These are phyloP conservation scores for Poecilia picta DNA, from an alignment of 2,797 vertebrate genomes.

Conservation along the genomic window DNA sequence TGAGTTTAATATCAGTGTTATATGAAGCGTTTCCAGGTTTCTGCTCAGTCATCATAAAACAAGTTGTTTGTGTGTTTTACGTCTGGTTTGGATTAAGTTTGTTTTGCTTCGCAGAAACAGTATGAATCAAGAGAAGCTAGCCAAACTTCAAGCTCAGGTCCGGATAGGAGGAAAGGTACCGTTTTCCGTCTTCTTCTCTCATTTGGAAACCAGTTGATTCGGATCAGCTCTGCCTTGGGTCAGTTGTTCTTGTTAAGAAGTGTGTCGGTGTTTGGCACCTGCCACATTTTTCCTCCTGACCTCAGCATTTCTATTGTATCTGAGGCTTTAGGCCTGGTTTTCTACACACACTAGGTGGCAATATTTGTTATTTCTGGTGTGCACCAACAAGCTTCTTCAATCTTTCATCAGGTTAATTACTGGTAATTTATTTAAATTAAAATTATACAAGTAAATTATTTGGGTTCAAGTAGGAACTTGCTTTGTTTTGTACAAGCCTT, in stretches of 20 bases:
- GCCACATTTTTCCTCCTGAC: conserved; percentile 62
- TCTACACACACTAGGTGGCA: conserved; percentile 60
- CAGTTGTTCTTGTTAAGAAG: conserved; percentile 35
- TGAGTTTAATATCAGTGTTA: neutral
- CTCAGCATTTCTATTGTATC: conserved; percentile 77
- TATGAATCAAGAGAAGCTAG: conserved; percentile 99
- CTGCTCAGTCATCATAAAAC: neutral
- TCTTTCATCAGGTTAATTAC: neutral
- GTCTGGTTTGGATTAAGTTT: neutral
- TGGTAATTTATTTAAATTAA: neutral
- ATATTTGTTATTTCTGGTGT: conserved; percentile 40
- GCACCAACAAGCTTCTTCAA: neutral
- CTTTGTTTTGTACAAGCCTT: neutral
- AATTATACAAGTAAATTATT: neutral
- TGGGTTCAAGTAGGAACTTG: neutral
- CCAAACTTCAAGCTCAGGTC: conserved; percentile 98
- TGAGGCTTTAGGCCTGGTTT: conserved; percentile 48
- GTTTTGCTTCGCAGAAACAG: conserved; percentile 62
- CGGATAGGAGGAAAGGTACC: conserved; percentile 99
- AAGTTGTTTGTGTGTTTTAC: neutral
- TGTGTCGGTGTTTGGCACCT: conserved; percentile 42
- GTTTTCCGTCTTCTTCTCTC: neutral
- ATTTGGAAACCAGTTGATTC: neutral
- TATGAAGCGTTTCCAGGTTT: neutral
- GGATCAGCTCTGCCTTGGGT: neutral